Percentiles rank a stretch among this genome's conserved stretches.
Conservation (phyloP, 2,113 vertebrate species). For the Rhizomys pruinosus region DNA sequence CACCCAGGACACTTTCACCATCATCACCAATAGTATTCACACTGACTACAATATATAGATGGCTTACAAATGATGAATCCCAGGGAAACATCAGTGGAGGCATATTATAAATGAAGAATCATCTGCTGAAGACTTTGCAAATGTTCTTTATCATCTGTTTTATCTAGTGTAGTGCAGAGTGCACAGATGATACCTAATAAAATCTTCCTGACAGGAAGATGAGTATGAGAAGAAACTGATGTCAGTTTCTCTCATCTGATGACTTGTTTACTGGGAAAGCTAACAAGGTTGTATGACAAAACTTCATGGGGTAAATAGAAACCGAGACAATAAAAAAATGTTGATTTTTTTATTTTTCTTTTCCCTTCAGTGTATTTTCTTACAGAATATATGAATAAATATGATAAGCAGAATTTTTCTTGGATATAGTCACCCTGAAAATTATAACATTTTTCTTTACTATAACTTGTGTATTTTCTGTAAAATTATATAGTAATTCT, state of each 20-base stretch:
- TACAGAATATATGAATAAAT: conserved; percentile 4
- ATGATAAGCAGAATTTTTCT: background rate
- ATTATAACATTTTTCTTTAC: conserved; percentile 4
- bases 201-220: background rate
- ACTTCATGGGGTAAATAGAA: background rate
- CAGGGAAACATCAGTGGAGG: background rate
- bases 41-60: background rate
- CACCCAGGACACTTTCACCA: background rate
- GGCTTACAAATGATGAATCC: background rate
- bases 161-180: background rate
- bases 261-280: background rate
- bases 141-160: background rate
- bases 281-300: background rate
- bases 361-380: background rate
- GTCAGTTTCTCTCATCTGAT: background rate
- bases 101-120: background rate
- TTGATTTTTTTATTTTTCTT: background rate
- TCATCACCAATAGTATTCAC: background rate
- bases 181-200: background rate
- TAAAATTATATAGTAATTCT: conserved; percentile 8
- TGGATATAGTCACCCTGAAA: background rate
- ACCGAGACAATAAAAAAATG: background rate
- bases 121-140: background rate
- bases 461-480: background rate
- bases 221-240: background rate